Conservation (phyloP, 2,888 invertebrate species). For the Lomographa bimaculata region DNA sequence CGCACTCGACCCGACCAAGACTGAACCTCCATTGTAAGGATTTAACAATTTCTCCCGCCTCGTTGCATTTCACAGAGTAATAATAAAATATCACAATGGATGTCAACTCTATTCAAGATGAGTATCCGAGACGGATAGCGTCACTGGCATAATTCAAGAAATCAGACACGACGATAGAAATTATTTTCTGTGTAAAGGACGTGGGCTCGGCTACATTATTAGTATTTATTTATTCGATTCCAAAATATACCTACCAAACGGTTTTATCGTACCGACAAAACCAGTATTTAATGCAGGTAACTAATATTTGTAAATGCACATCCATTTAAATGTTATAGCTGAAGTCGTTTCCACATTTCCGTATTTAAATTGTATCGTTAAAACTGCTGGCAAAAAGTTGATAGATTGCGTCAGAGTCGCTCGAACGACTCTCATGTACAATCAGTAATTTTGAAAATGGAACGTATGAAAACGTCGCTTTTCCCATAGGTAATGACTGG, state of each 20-base stretch:
- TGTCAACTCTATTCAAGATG: conserved; percentile 79
- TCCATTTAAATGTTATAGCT: too few species aligned
- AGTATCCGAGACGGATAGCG: conserved; percentile 73
- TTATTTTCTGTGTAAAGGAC: conserved; percentile 54
- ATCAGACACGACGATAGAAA: conserved; percentile 67
- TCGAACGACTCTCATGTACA: conserved; percentile 48
- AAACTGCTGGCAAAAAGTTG: background rate
- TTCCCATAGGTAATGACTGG: conserved; percentile 57
- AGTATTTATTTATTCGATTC: conserved; percentile 41
- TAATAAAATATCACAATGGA: conserved; percentile 82
- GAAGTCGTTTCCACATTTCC: background rate
- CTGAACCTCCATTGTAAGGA: conserved; percentile 74
- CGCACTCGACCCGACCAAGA: conserved; percentile 74
- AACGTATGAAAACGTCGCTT: conserved; percentile 48
- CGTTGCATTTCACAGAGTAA: conserved; percentile 76
- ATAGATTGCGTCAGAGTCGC: conserved; percentile 15
- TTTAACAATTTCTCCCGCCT: conserved; percentile 78
- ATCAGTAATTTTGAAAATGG: conserved; percentile 60
- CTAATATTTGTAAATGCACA: too few species aligned
- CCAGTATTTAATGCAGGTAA: too few species aligned
- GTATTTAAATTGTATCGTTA: background rate
- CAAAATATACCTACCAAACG: conserved; percentile 25
- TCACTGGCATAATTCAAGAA: conserved; percentile 71
- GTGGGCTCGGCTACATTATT: conserved; percentile 51
- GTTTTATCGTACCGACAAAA: too few species aligned